These are phyloP conservation scores for Kryptopterus vitreolus DNA, from an alignment of 2,797 vertebrate genomes.

Conservation along the genomic window DNA sequence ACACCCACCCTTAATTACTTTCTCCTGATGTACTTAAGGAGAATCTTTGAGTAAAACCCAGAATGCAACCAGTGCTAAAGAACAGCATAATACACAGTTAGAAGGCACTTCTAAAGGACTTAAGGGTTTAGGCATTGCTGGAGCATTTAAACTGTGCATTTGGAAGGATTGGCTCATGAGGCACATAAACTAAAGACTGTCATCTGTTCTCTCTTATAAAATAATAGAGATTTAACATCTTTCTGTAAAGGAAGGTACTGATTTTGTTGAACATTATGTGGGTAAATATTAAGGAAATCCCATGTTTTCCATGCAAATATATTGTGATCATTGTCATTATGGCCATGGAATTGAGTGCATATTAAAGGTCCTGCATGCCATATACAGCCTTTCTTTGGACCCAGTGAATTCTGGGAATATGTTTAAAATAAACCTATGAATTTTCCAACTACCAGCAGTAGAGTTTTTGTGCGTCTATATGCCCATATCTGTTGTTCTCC, in stretches of 20 bases:
- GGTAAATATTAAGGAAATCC: conserved; percentile 43
- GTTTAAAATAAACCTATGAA: conserved; percentile 71
- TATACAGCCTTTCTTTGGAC: conserved; percentile 64
- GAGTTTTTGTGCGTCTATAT: too few species aligned
- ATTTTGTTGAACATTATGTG: conserved; percentile 43
- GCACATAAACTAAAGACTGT: conserved; percentile 25
- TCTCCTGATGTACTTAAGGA: conserved; percentile 19
- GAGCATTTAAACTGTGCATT: not conserved
- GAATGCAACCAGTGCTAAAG: conserved; percentile 18
- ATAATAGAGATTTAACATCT: conserved; percentile 28
- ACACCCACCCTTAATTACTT: too few species aligned
- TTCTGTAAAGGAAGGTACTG: conserved; percentile 47
- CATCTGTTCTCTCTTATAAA: conserved; percentile 34
- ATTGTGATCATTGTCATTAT: conserved; percentile 49
- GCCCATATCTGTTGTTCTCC: too few species aligned
- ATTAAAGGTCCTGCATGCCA: conserved; percentile 63
- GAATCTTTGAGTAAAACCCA: conserved; percentile 31
- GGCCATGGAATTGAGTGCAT: conserved; percentile 54
- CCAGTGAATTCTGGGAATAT: conserved; percentile 61
- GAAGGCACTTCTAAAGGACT: conserved; percentile 18
- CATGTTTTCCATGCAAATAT: conserved; percentile 51
- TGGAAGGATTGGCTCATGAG: conserved; percentile 28
- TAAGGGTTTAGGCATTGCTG: conserved; percentile 16
- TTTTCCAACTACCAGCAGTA: not conserved
- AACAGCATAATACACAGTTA: not conserved